Conservation (phyloP, 2,888 invertebrate genomes). For the Melipona bicolor region DNA sequence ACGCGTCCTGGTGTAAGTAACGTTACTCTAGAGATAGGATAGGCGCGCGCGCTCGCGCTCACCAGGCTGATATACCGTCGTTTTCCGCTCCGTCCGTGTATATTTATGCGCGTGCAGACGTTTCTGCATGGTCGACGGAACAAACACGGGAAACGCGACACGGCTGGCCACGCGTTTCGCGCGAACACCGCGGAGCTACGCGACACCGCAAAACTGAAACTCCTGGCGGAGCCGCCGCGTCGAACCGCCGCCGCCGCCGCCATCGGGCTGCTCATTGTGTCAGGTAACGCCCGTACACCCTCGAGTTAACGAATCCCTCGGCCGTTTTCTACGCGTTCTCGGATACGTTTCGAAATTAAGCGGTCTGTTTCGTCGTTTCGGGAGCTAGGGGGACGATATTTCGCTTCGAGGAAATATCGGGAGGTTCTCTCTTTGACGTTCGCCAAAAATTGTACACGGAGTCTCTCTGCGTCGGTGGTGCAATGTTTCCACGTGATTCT, state of each 20-base stretch:
- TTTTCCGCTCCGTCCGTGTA: constrained; percentile 51
- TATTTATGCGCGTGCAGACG: constrained; percentile 53
- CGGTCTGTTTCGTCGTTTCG: too few species aligned
- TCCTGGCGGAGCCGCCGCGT: constrained; percentile 19
- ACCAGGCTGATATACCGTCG: constrained; percentile 40
- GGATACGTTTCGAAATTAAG: too few species aligned
- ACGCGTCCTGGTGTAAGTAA: neutral
- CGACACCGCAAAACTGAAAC: constrained; percentile 55
- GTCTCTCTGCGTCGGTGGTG: too few species aligned
- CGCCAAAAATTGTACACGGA: too few species aligned
- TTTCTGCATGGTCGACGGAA: constrained; percentile 38
- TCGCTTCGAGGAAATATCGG: too few species aligned
- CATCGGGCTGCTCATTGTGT: neutral
- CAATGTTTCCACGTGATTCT: too few species aligned
- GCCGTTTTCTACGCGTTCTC: too few species aligned
- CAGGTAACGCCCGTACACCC: constrained; percentile 41
- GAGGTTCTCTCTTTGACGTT: too few species aligned
- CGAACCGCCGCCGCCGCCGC: constrained; percentile 1
- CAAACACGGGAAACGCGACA: constrained; percentile 49
- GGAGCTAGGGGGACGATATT: too few species aligned
- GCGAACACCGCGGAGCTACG: constrained; percentile 58
- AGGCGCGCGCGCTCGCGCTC: neutral
- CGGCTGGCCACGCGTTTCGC: constrained; percentile 47
- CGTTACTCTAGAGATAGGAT: neutral
- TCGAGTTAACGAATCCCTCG: constrained; percentile 38